These are phyloP conservation scores for Cairina moschata DNA, from an alignment of 2,113 vertebrate species.

Conservation along the genomic window DNA sequence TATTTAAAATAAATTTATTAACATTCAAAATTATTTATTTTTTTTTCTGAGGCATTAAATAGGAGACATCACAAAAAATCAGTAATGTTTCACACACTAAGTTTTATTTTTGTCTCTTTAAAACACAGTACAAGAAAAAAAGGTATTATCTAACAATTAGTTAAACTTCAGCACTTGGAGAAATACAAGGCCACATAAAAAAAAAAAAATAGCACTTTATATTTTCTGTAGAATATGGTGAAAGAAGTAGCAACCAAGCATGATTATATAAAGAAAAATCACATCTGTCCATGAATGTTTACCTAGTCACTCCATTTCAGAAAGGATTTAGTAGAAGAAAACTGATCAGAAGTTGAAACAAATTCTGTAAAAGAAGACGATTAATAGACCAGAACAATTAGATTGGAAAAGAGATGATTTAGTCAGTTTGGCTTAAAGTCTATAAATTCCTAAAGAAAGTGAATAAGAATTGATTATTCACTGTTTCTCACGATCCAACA, in stretches of 20 bases:
- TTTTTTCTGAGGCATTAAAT: background rate
- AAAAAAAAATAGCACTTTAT: background rate
- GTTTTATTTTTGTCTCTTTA: background rate
- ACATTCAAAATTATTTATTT: background rate
- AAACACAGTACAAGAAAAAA: background rate
- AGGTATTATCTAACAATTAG: background rate
- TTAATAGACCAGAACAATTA: constrained; percentile 16
- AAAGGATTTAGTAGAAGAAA: background rate
- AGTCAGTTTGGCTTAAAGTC: constrained; percentile 13
- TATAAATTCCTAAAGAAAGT: constrained; percentile 23
- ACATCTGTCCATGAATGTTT: background rate
- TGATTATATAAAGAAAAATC: background rate
- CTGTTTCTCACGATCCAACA: background rate
- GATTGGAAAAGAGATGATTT: constrained; percentile 31
- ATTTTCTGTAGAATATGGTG: background rate
- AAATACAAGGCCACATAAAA: background rate
- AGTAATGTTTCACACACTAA: background rate
- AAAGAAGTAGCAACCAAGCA: background rate
- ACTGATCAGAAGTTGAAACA: background rate
- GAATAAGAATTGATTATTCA: constrained; percentile 54
- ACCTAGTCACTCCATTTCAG: background rate
- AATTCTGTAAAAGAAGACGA: background rate
- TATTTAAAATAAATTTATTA: background rate
- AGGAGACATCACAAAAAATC: background rate
- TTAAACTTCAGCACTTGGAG: background rate